Evolutionary conservation across 2,888 invertebrate genomes (phyloP).

Genomic region (Xylophagus ater): DNA sequence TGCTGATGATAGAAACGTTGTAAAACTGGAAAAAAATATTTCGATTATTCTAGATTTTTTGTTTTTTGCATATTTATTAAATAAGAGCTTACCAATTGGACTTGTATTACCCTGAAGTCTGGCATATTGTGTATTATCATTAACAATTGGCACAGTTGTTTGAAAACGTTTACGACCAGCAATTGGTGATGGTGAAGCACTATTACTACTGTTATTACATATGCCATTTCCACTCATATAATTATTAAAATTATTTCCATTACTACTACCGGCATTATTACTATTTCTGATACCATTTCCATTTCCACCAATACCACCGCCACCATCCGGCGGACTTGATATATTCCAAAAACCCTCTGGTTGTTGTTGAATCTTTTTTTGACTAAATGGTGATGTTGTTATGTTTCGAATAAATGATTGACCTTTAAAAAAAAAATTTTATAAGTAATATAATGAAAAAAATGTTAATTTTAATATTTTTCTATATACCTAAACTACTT

Average conservation of each 20-base stretch:
- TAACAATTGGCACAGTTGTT: slow-evolving; percentile 21
- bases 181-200: slow-evolving; percentile 18
- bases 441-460: background rate
- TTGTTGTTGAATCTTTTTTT: slow-evolving; percentile 29
- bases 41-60: background rate
- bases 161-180: slow-evolving; percentile 25
- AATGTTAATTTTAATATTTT: background rate
- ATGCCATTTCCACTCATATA: slow-evolving; percentile 2
- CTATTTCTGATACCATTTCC: slow-evolving; percentile 14
- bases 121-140: slow-evolving; percentile 22
- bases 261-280: slow-evolving; percentile 1
- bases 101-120: slow-evolving; percentile 57
- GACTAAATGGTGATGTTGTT: slow-evolving; percentile 37
- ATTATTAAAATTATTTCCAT: too few relatives aligned
- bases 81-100: slow-evolving; percentile 46
- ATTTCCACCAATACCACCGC: slow-evolving; percentile 21
- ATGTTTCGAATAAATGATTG: slow-evolving; percentile 34
- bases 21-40: slow-evolving; percentile 42
- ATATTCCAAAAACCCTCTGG: slow-evolving; percentile 20
- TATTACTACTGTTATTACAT: background rate
- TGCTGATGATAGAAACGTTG: slow-evolving; percentile 70
- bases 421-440: slow-evolving; percentile 21
- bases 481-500: slow-evolving; percentile 31
- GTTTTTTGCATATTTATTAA: background rate
- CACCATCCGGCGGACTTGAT: slow-evolving; percentile 23